These are phyloP conservation scores for Andrena bicolor DNA, from an alignment of 2,888 invertebrate species.

Conservation along the genomic window DNA sequence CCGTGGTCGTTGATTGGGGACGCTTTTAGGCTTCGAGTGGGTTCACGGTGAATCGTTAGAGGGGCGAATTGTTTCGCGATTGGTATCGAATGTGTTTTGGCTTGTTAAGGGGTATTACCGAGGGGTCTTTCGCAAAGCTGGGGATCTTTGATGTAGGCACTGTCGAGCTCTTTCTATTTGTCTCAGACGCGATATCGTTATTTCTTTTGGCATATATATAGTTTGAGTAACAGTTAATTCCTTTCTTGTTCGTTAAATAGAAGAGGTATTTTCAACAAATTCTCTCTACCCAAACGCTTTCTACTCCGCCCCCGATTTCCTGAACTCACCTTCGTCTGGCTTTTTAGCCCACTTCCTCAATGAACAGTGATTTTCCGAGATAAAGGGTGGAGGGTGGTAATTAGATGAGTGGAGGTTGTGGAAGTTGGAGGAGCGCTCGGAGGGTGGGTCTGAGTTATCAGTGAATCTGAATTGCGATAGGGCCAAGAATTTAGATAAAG, in stretches of 20 bases:
- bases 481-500: not conserved
- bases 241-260: not conserved
- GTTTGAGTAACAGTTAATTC: too few species aligned
- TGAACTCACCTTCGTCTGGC: conserved; percentile 12
- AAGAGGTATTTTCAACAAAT: conserved; percentile 10
- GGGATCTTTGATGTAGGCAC: too few species aligned
- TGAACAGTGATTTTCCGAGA: not conserved
- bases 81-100: conserved; percentile 2
- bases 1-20: not conserved
- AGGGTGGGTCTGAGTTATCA: not conserved
- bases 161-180: too few species aligned
- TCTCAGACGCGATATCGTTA: too few species aligned
- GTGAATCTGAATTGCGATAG: conserved; percentile 3
- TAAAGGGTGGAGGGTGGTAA: conserved; percentile 15
- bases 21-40: not conserved
- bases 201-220: too few species aligned
- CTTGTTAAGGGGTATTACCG: not conserved
- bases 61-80: conserved; percentile 14
- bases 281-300: conserved; percentile 13
- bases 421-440: not conserved
- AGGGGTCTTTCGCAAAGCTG: not conserved
- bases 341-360: conserved; percentile 24
- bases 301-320: conserved; percentile 2
- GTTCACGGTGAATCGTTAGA: not conserved
- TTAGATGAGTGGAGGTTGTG: conserved; percentile 17